Base-by-base conservation (phyloP, 2,113 vertebrate genomes). In the Rafetus swinhoei region DNA sequence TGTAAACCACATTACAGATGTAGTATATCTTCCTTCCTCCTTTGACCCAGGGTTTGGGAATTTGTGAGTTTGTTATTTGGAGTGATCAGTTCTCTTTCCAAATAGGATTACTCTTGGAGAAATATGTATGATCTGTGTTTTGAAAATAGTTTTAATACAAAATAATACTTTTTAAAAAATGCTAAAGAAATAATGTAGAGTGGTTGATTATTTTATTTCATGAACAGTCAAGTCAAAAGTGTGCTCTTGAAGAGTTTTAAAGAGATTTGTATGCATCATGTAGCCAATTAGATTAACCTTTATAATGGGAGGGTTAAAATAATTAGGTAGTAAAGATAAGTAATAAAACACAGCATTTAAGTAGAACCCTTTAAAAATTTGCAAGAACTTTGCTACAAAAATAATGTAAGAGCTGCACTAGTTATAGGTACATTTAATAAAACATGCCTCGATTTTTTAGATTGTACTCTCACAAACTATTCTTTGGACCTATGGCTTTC, bases 111-210 rank as follows among this genome's bases (percentile, higher is more conserved):
- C 27, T 35, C 0, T 6, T 7, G 27, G 15, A 1, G 21, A 59
- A 1, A 14, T 52, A 3, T 10, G 32, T 22, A 0, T 2, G 5
- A 4, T 24, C 0, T 6, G 6, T 62, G 27, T 60, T 29, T 8
- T 87, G 6, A 76, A 39, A n/a, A 82, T 1, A 2, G 6, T 27
- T 25, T 11, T 5, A 8, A 53, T 88, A 16, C 0, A 5, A 29
- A n/a, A 24, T 45, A 52, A 69, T 45, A 45, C 45, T 11, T 72
- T 4, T 9, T 15, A 53, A 90, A 32, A 2, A 4, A 12, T 1
- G 0, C 29, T 16, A 1, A 12, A 55, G 60, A 45, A n/a, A 74
- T 8, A 74, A 7, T 21, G 24, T 27, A 25, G 25, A 79, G 55
- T 35, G 2, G 25, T 1, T 56, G n/a, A 45, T 60, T 60, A 27